phyloP scores from a whole-genome alignment of 2,888 invertebrate species.

The Ctenicera cuprea region DNA sequence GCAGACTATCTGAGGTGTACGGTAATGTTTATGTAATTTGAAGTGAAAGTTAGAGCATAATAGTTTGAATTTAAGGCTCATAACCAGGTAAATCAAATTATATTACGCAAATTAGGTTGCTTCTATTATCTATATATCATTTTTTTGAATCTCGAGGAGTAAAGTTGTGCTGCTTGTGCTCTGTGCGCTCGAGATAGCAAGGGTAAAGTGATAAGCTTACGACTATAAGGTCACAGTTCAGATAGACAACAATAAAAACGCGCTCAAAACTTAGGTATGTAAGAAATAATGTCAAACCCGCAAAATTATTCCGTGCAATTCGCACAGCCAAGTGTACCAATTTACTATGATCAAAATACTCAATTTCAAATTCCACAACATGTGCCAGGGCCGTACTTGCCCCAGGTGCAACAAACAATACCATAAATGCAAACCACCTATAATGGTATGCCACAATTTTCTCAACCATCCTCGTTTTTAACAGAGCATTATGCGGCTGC shows the following conservation, averaged over 20 bases:
- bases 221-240: no score
- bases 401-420: slow-evolving; percentile 8
- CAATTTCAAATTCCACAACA: slow-evolving; percentile 9
- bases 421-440: neutral
- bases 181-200: no score
- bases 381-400: slow-evolving; percentile 7
- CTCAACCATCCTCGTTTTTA: neutral
- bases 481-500: slow-evolving; percentile 23
- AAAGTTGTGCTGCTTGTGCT: no score
- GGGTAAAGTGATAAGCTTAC: no score
- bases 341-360: slow-evolving; percentile 5
- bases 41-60: no score
- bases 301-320: slow-evolving; percentile 9
- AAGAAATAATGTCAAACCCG: slow-evolving; percentile 23
- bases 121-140: no score
- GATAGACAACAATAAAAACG: neutral
- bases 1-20: no score
- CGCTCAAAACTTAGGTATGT: neutral
- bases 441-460: neutral
- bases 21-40: no score
- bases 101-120: no score
- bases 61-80: no score
- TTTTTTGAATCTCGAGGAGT: no score
- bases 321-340: neutral
- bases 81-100: no score